Base-by-base conservation (phyloP, 2,888 invertebrate species). In the Axea sp. region DNA sequence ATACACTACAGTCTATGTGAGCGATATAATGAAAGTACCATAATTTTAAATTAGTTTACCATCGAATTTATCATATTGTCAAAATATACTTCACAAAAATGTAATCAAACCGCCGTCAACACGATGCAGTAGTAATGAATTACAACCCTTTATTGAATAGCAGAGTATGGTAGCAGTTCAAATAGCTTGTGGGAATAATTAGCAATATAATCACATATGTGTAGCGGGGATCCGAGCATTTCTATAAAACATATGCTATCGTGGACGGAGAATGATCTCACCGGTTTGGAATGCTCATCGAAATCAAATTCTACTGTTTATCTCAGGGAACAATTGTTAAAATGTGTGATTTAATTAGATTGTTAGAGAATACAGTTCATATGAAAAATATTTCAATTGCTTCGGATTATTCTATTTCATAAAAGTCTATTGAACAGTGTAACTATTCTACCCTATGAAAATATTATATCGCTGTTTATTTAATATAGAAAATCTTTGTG, bases 121-220 rank as follows among this genome's bases (percentile, higher is more conserved):
- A 77, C 80, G 76, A 76, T 77, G 80, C 78, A 80, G 82, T 83
- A 84, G 85, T 84, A 85, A 84, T 81, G 82, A 86, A 84, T 85
- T 85, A 81, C 85, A 84, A 81, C 83, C 83, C 84, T 84, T 82
- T 78, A 80, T 77, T 69, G 69, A 78, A 76, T 77, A 55, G 26
- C 49, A 49, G 68, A 19, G 69, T 43, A 76, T 76, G 75, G 47
- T 35, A 24, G 57, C 76, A 47, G 69, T 67, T 68, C 47, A 49
- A 67, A 59, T 43, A 45, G 4, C 35, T 78, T 77, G 80, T 79
- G 81, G 83, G 80, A 82, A 85, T 86, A 85, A 85, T 86, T 86
- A 84, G 85, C 82, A 83, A 84, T 84, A 83, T 83, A 85, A 84
- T 84, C 84, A 84, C 83, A 84, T 82, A 84, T 82, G 81, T 79